Base-by-base conservation (phyloP, 2,888 invertebrate species). In the Erebia aethiops region DNA sequence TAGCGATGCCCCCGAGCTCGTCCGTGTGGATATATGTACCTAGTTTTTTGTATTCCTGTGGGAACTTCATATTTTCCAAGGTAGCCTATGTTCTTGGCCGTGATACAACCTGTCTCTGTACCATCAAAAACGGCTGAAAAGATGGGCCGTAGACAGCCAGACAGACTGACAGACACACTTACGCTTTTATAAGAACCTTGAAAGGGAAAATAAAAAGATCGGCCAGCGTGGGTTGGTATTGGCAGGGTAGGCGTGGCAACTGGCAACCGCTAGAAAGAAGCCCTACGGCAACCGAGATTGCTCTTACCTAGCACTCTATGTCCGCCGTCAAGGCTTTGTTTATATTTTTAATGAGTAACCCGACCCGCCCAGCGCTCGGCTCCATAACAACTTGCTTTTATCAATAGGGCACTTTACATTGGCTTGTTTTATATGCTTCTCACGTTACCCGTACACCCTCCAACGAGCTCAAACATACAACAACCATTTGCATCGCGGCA, bases 161-260 rank as follows among this genome's bases (percentile, higher is more conserved):
- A 26, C 26, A 3, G 26, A 35, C 35, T 7, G 35, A 35, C 7
- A 35, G 35, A 35, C 35, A 26, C 26, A 26, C 2, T 26, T 26
- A 4, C 26, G 4, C 26, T 3, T 26, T 26, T 26, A 26, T 26
- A 26, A 35, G 35, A 7, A 35, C 35, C 0, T 35, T 5, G 5
- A 7, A 7, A 35, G 10, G 43, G 43, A 1, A 11, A 11, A 43
- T 2, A 46, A 46, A 11, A 46, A 46, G 46, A 11, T 46, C 13
- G 46, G 13, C 13, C 46, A 46, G 52, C 16, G 52, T 16, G 52
- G 52, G 52, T 52, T 43, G 61, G 43, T 60, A n/a, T 26, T 49
- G 35, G 43, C 13, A 46, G 56, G 60, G 52, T 67, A 69, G 71
- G 72, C 72, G 74, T 71, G 71, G 71, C 62, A n/a, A 62, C 52